Conservation (phyloP, 2,888 invertebrate genomes). For the Leptinotarsa rubiginosa region DNA sequence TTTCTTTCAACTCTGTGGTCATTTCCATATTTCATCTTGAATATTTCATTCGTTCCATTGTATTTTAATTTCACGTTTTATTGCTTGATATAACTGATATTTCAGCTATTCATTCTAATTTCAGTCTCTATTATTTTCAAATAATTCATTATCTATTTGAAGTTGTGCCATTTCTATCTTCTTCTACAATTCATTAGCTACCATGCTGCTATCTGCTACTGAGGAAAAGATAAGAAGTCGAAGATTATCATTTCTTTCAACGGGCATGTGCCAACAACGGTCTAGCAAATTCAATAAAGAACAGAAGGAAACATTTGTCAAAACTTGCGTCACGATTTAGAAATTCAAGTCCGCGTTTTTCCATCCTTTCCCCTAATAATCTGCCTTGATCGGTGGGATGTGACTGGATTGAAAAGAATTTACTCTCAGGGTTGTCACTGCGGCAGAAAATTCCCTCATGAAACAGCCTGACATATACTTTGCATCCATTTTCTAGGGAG, state of each 20-base stretch:
- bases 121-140: too few species aligned
- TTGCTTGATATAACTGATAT: too few species aligned
- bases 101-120: too few species aligned
- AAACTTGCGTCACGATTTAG: conserved; percentile 29
- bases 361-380: conserved; percentile 30
- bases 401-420: conserved; percentile 29
- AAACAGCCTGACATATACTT: background rate
- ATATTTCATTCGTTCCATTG: too few species aligned
- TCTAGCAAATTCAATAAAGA: conserved; percentile 14
- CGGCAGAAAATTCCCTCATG: background rate
- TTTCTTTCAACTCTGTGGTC: too few species aligned
- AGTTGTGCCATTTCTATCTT: too few species aligned
- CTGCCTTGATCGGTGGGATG: conserved; percentile 29
- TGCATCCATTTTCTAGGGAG: too few species aligned
- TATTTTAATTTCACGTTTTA: too few species aligned
- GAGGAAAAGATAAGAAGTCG: background rate
- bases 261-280: background rate
- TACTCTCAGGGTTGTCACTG: background rate
- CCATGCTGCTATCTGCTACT: background rate
- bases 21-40: too few species aligned
- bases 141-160: too few species aligned
- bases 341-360: conserved; percentile 32
- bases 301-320: conserved; percentile 15
- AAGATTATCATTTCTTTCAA: background rate
- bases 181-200: too few species aligned